These are phyloP conservation scores for Volucella zonaria DNA, from an alignment of 2,888 invertebrate species.

Conservation along the genomic window DNA sequence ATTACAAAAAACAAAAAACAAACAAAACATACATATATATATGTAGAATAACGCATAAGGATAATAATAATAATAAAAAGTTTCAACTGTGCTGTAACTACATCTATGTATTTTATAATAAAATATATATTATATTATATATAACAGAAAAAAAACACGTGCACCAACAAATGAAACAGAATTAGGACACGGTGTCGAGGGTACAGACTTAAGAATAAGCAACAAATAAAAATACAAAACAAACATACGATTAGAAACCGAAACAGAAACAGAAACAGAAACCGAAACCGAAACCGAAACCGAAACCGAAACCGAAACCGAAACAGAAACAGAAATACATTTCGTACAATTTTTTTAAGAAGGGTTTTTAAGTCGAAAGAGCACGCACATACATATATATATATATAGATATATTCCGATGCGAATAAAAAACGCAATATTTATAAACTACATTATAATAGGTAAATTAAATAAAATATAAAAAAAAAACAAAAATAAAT, in stretches of 20 bases:
- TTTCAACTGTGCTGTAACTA: slow-evolving; percentile 70
- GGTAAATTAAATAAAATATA: slow-evolving; percentile 50
- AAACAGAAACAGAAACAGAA: slow-evolving; percentile 15
- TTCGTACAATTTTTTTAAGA: slow-evolving; percentile 64
- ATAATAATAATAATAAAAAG: slow-evolving; percentile 46
- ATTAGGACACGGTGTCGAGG: slow-evolving; percentile 45
- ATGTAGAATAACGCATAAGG: slow-evolving; percentile 32
- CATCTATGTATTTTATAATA: slow-evolving; percentile 70
- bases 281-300: slow-evolving; percentile 12
- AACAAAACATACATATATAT: slow-evolving; percentile 17
- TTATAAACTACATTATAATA: slow-evolving; percentile 65
- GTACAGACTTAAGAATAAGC: slow-evolving; percentile 57
- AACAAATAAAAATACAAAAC: slow-evolving; percentile 1
- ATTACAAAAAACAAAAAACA: slow-evolving; percentile 8
- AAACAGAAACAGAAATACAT: slow-evolving; percentile 36
- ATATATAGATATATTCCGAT: slow-evolving; percentile 62
- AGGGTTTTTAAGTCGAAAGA: slow-evolving; percentile 69
- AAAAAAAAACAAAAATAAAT: slow-evolving; percentile 10
- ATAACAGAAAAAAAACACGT: slow-evolving; percentile 22
- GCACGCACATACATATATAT: slow-evolving; percentile 56
- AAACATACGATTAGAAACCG: slow-evolving; percentile 36
- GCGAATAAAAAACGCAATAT: slow-evolving; percentile 71
- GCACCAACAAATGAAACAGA: slow-evolving; percentile 28
- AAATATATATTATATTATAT: slow-evolving; percentile 60
- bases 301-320: slow-evolving; percentile 15